These are phyloP conservation scores for Meteorus cinctellus DNA, from an alignment of 2,888 invertebrate genomes.

Conservation along the genomic window DNA sequence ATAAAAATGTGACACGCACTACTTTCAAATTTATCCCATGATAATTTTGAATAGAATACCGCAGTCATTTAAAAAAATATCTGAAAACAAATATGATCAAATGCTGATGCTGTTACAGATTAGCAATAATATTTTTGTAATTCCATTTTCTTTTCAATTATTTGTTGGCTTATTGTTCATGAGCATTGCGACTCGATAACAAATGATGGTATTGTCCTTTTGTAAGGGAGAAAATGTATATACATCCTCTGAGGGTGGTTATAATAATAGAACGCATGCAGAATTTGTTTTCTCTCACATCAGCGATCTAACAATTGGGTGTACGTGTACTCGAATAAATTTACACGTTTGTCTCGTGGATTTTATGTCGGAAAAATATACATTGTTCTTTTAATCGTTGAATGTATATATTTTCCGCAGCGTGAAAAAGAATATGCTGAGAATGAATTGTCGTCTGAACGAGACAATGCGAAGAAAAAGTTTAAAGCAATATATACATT, in stretches of 20 bases:
- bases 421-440: neutral
- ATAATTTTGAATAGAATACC: too few relatives aligned
- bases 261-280: neutral
- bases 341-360: neutral
- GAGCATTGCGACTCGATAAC: neutral
- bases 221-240: neutral
- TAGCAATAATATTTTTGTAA: too few relatives aligned
- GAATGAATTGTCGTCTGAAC: conserved; percentile 7
- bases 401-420: neutral
- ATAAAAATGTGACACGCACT: neutral
- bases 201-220: neutral
- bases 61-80: too few relatives aligned
- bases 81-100: too few relatives aligned
- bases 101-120: too few relatives aligned
- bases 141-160: too few relatives aligned
- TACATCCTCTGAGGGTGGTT: neutral
- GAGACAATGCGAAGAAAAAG: neutral
- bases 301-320: neutral
- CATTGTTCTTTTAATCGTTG: neutral
- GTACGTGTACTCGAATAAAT: conserved; percentile 2
- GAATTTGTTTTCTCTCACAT: neutral
- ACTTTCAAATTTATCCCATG: neutral
- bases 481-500: neutral
- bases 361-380: neutral
- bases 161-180: neutral